These are phyloP conservation scores for Portevinia maculata DNA, from an alignment of 2,888 invertebrate species.

Conservation along the genomic window DNA sequence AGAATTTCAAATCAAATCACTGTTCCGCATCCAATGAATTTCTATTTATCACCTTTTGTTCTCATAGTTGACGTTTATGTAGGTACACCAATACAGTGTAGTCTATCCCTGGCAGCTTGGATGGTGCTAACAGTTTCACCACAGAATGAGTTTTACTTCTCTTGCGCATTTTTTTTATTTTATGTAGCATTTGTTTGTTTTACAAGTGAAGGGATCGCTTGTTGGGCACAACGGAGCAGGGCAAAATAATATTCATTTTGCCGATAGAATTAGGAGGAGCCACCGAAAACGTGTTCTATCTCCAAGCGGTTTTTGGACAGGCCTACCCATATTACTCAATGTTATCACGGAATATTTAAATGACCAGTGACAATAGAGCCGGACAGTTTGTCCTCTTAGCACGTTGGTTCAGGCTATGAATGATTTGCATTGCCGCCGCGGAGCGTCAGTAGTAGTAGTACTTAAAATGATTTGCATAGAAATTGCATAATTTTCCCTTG, in stretches of 20 bases:
- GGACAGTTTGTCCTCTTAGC: constrained; percentile 34
- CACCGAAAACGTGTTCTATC: constrained; percentile 60
- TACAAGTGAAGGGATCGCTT: constrained; percentile 21
- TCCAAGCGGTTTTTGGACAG: constrained; percentile 50
- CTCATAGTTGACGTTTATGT: constrained; percentile 11
- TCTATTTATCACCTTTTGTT: constrained; percentile 49
- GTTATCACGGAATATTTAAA: constrained; percentile 71
- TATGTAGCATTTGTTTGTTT: constrained; percentile 35
- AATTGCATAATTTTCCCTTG: constrained; percentile 64
- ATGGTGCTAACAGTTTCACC: constrained; percentile 24
- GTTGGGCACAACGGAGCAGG: not conserved
- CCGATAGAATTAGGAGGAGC: constrained; percentile 25
- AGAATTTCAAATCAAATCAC: constrained; percentile 67
- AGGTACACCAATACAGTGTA: constrained; percentile 9
- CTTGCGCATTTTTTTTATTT: not conserved
- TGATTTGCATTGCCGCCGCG: constrained; percentile 17
- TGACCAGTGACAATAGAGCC: constrained; percentile 49
- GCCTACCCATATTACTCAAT: constrained; percentile 49
- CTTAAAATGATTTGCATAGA: constrained; percentile 69
- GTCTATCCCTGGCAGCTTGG: constrained; percentile 7
- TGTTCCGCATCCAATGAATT: constrained; percentile 52
- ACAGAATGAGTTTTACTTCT: constrained; percentile 46
- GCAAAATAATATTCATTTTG: constrained; percentile 49
- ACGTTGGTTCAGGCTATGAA: constrained; percentile 12
- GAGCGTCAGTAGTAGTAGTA: not conserved